phyloP scores from a whole-genome alignment of 1,140 invertebrate species.

The Zaprionus africanus region DNA sequence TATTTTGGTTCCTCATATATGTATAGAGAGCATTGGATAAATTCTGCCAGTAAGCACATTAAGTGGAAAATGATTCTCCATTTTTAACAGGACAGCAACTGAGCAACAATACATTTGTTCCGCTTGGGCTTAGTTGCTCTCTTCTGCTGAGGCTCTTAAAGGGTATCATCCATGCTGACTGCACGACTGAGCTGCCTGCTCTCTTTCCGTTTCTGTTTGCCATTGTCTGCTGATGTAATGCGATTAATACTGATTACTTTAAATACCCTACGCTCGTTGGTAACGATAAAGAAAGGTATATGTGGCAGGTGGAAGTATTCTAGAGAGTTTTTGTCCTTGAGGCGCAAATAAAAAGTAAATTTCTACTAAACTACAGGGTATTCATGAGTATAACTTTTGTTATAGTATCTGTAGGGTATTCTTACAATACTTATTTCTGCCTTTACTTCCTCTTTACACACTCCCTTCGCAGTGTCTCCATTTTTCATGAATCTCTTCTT shows the following conservation, averaged over 20 bases:
- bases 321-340: not conserved
- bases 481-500: not conserved
- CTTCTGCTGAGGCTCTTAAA: not conserved
- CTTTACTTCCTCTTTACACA: constrained; percentile 8
- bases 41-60: constrained; percentile 12
- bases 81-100: not conserved
- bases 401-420: too few relatives aligned
- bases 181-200: not conserved
- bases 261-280: not conserved
- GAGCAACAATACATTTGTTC: not conserved
- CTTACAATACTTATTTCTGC: too few relatives aligned
- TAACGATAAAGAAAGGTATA: not conserved
- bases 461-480: not conserved
- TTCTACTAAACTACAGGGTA: not conserved
- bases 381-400: not conserved
- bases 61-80: not conserved
- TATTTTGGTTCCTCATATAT: constrained; percentile 11
- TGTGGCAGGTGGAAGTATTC: not conserved
- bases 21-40: not conserved
- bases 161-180: constrained; percentile 12
- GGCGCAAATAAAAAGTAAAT: too few relatives aligned
- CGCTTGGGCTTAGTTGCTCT: not conserved
- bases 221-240: constrained; percentile 59
- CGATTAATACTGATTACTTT: constrained; percentile 79
- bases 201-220: constrained; percentile 14